Conservation (phyloP, 2,888 invertebrate species). For the Malthinus seriepunctatus region DNA sequence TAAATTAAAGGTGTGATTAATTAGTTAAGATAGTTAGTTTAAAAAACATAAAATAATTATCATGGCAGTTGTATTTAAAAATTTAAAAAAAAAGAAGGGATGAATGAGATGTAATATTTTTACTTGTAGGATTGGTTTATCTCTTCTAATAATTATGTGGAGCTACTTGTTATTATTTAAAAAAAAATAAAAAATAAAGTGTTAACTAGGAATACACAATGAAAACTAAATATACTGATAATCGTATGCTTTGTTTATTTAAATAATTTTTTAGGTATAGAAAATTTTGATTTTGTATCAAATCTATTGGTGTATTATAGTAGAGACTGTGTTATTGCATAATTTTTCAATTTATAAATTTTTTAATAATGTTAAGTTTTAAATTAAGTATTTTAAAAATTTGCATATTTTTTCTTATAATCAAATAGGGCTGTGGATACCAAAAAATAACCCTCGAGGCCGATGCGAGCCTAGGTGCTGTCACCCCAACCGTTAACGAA, state of each 20-base stretch:
- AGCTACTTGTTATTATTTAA: constrained; percentile 13
- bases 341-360: not conserved
- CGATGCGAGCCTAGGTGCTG: too few species aligned
- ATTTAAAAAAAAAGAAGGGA: constrained; percentile 35
- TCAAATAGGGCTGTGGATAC: constrained; percentile 1
- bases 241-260: constrained; percentile 19
- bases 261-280: constrained; percentile 16
- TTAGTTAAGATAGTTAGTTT: constrained; percentile 47
- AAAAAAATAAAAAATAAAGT: constrained; percentile 10
- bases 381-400: not conserved
- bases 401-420: not conserved
- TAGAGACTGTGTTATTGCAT: constrained; percentile 1
- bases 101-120: constrained; percentile 47
- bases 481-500: too few species aligned
- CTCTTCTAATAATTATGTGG: constrained; percentile 13
- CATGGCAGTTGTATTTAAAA: constrained; percentile 44
- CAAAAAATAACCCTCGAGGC: not conserved
- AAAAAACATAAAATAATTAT: constrained; percentile 48
- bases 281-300: constrained; percentile 14
- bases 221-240: constrained; percentile 13
- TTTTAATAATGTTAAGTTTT: not conserved
- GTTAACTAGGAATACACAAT: constrained; percentile 18
- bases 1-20: constrained; percentile 50
- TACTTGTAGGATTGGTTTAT: constrained; percentile 38
- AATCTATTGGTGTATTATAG: constrained; percentile 20